These are phyloP conservation scores for Nycteola revayana DNA, from an alignment of 2,888 invertebrate species.

Conservation along the genomic window DNA sequence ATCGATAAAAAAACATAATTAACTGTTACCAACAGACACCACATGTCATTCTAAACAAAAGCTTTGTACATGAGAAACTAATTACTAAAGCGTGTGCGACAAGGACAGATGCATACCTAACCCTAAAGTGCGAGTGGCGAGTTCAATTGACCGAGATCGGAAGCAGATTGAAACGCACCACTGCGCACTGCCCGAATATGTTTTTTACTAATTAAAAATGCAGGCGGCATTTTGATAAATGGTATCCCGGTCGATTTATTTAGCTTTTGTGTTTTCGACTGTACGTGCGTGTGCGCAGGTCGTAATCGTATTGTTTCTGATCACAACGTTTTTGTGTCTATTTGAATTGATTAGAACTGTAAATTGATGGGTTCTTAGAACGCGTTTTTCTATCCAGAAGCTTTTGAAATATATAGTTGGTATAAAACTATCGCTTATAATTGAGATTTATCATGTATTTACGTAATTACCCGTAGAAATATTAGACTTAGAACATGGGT, in stretches of 20 bases:
- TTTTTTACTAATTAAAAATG: slow-evolving; percentile 77
- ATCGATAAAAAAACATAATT: slow-evolving; percentile 64
- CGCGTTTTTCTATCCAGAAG: background rate
- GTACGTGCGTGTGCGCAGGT: slow-evolving; percentile 39
- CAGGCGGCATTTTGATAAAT: slow-evolving; percentile 66
- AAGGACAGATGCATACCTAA: slow-evolving; percentile 31
- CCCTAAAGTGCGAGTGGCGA: slow-evolving; percentile 39
- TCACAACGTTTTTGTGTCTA: slow-evolving; percentile 18
- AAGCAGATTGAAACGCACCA: slow-evolving; percentile 76
- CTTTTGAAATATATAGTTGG: too few species aligned
- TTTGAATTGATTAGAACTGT: background rate
- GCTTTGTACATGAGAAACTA: slow-evolving; percentile 74
- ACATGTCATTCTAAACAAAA: slow-evolving; percentile 78
- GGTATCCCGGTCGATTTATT: slow-evolving; percentile 64
- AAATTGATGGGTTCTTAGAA: slow-evolving; percentile 4
- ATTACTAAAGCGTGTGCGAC: slow-evolving; percentile 56
- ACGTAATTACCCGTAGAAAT: too few species aligned
- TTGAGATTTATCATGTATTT: too few species aligned
- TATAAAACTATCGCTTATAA: too few species aligned
- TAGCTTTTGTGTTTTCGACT: slow-evolving; percentile 46
- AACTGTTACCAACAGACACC: slow-evolving; percentile 61
- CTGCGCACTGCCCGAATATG: slow-evolving; percentile 70
- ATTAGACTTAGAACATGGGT: too few species aligned
- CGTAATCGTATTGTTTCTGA: slow-evolving; percentile 34
- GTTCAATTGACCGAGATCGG: slow-evolving; percentile 55